Conservation (phyloP, 2,113 vertebrate genomes). For the Heteronetta atricapilla region DNA sequence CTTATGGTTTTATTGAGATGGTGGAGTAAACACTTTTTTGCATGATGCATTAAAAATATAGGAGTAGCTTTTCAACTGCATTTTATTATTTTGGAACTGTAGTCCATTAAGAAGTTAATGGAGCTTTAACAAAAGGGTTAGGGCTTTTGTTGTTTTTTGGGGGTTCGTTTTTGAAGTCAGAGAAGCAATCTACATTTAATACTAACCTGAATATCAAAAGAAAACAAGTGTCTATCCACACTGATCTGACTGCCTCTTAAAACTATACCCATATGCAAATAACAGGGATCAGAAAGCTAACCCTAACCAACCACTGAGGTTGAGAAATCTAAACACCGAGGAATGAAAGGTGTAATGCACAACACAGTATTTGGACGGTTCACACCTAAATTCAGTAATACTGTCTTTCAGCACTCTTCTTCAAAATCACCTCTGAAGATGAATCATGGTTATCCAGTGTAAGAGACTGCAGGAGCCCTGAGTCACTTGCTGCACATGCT, state of each 20-base stretch:
- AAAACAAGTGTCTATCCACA: background rate
- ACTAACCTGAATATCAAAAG: background rate
- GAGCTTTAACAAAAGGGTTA: background rate
- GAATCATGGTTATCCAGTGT: background rate
- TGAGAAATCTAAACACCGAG: background rate
- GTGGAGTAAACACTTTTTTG: background rate
- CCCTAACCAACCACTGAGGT: background rate
- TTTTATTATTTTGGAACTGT: background rate
- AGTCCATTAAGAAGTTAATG: background rate
- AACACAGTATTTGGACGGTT: background rate
- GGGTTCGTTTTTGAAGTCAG: background rate
- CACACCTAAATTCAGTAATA: background rate
- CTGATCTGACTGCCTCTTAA: background rate
- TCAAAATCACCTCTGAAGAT: background rate
- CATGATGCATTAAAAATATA: background rate
- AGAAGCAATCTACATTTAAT: background rate
- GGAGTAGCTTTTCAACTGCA: background rate
- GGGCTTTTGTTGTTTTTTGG: background rate
- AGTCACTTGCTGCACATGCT: background rate
- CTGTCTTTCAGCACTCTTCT: background rate
- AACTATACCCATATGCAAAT: background rate
- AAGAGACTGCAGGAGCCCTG: background rate
- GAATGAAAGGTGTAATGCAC: background rate
- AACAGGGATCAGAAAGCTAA: background rate
- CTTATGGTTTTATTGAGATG: background rate